Base-by-base conservation (phyloP, 2,113 vertebrate species). In the Hippocampus zosterae region DNA sequence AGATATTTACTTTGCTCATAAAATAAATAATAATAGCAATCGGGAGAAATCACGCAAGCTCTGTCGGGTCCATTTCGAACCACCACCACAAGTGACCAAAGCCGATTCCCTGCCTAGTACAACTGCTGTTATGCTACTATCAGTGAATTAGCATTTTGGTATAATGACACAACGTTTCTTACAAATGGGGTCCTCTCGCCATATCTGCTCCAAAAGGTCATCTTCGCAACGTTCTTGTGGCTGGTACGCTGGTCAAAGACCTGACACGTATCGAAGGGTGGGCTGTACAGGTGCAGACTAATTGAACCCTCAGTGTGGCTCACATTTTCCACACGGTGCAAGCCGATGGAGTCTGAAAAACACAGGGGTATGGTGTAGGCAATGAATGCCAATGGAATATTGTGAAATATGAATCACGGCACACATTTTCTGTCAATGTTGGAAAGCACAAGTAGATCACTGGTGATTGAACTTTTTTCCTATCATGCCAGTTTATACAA, bases 201-300 rank as follows among this genome's bases (percentile, higher is more conserved):
- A 70, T 89, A 93, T 88, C 93, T 93, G 91, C 97, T 99, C 88
- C 95, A 94, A 90, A 99, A 99, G 21, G 95, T 98, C 96, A 99
- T 95, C 27, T 91, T 93, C 80, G 96, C 97, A 42, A 85, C 92
- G 84, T 94, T 95, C 86, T 83, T 95, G 88, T 99, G 96, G 21
- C 97, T 96, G 6, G 96, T 98, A 77, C 97, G 90, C 92, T 99
- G 95, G 87, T 99, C 97, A 80, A 99, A 98, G 61, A 95, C 94
- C 70, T 95, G 92, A 81, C 97, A 99, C 0, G 78, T 71, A 72
- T 96, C 75, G 42, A 98, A 98, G 3, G 97, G 95, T 0, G 97
- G 97, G 16, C 95, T 97, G 91, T 99, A 99, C 81, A 99, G 90
- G 83, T 99, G 97, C 79, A 99, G 92, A 66, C 96, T 99, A 65